These are phyloP conservation scores for Grus americana DNA, from an alignment of 2,113 vertebrate genomes.

Conservation along the genomic window DNA sequence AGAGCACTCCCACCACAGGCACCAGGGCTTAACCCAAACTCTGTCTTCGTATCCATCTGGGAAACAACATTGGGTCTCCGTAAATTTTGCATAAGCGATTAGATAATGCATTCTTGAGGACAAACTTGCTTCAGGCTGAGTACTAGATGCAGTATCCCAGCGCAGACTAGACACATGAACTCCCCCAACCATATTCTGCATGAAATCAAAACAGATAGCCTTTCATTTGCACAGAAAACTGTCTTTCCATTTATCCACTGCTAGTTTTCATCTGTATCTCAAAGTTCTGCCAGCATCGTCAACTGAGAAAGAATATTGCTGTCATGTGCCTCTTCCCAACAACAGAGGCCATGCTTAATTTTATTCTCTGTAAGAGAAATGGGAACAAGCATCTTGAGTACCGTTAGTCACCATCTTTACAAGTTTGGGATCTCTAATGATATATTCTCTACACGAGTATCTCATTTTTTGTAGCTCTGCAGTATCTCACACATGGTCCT, in stretches of 20 bases:
- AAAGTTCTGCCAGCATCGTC: background rate
- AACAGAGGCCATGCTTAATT: background rate
- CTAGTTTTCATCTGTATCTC: background rate
- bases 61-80: background rate
- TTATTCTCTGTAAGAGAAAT: background rate
- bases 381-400: background rate
- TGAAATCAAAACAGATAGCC: background rate
- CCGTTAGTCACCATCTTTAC: background rate
- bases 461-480: background rate
- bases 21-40: background rate
- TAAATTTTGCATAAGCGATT: background rate
- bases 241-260: background rate
- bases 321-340: background rate
- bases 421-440: background rate
- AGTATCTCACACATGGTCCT: background rate
- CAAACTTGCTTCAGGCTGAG: background rate
- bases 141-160: background rate
- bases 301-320: background rate
- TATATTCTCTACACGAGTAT: background rate
- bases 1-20: background rate
- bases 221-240: background rate
- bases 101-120: background rate
- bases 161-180: background rate
- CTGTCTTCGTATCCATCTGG: background rate
- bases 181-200: rapidly evolving